phyloP scores from a whole-genome alignment of 2,797 vertebrate species.

The Mormyrops attenuatus region DNA sequence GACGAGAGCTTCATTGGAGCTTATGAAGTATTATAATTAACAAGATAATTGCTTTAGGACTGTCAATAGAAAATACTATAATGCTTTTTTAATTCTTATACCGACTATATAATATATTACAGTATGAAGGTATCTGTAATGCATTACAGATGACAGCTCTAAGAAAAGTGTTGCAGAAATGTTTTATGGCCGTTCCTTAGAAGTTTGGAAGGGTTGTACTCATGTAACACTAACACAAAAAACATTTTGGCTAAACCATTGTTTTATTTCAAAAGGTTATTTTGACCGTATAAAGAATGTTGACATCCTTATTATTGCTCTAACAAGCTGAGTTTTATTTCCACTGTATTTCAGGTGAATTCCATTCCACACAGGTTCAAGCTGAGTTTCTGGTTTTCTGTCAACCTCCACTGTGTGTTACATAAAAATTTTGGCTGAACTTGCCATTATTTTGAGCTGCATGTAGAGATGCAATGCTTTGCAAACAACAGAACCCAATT shows the following conservation, averaged over 20 bases:
- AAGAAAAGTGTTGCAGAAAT: background rate
- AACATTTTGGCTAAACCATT: background rate
- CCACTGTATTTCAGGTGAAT: conserved; percentile 10
- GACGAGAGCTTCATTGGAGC: background rate
- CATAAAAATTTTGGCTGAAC: conserved; percentile 14
- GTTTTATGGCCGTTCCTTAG: background rate
- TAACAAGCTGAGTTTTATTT: conserved; percentile 6
- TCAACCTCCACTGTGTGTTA: conserved; percentile 6
- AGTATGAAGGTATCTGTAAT: background rate
- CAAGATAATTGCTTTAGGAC: background rate
- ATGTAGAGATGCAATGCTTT: conserved; percentile 5
- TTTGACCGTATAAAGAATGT: conserved; percentile 5
- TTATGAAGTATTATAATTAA: background rate
- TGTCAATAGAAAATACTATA: background rate
- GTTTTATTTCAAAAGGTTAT: background rate
- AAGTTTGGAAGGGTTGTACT: background rate
- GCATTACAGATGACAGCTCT: background rate
- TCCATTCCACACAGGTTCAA: conserved; percentile 2
- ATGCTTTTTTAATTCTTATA: background rate
- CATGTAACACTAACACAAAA: background rate
- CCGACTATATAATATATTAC: background rate
- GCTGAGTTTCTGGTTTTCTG: conserved; percentile 15
- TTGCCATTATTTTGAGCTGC: background rate
- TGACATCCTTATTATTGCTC: background rate
- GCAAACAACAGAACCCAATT: conserved; percentile 4